Evolutionary conservation across 1,140 invertebrate genomes (phyloP).

Genomic region (fruit fly (Drosophila melanogaster)): Release_6_plus_ISO1_MT NT_033779.5:21126001-21126500

Average conservation of each 20-base stretch:
- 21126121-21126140: neutral
- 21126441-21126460: constrained; percentile 24
- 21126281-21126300: constrained; percentile 71
- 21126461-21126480: constrained; percentile 23
- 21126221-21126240: constrained; percentile 88
- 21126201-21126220: constrained; percentile 88
- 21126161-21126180: constrained; percentile 86
- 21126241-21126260: constrained; percentile 87
- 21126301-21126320: constrained; percentile 86
- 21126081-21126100: constrained; percentile 34
- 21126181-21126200: constrained; percentile 88
- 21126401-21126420: constrained; percentile 34
- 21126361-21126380: constrained; percentile 85
- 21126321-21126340: constrained; percentile 89
- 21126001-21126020: constrained; percentile 72
- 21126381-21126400: constrained; percentile 37
- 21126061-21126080: constrained; percentile 34
- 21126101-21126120: constrained; percentile 38
- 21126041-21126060: constrained; percentile 66
- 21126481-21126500: constrained; percentile 18
- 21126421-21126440: constrained; percentile 12
- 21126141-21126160: constrained; percentile 66
- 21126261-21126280: constrained; percentile 84
- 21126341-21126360: constrained; percentile 90
- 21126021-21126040: constrained; percentile 80